Conservation (phyloP, 2,797 vertebrate species). For the Vespertilio murinus region DNA sequence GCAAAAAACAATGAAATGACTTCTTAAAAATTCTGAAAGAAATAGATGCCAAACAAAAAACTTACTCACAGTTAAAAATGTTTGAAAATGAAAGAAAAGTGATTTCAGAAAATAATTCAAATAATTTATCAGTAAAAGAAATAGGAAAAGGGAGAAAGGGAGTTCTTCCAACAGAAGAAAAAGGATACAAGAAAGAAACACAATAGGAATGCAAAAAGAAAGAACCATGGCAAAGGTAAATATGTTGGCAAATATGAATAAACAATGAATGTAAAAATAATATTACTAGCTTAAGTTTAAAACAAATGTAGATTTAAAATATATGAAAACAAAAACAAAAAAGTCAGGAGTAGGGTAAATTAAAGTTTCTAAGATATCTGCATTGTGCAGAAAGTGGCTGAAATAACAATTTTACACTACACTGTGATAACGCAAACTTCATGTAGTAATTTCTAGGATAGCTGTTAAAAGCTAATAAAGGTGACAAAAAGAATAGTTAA, state of each 20-base stretch:
- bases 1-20: not conserved
- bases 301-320: not conserved
- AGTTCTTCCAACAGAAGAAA: not conserved
- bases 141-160: not conserved
- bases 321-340: no score
- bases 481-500: slow-evolving; percentile 14
- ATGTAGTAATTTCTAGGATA: slow-evolving; percentile 20
- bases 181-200: not conserved
- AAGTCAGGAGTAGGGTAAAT: not conserved
- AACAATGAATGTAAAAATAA: not conserved
- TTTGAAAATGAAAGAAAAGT: slow-evolving; percentile 35
- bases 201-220: not conserved
- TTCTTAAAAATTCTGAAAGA: not conserved
- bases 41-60: not conserved
- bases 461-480: not conserved
- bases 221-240: not conserved
- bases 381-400: not conserved
- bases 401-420: slow-evolving; percentile 13
- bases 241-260: not conserved
- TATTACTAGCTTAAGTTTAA: not conserved
- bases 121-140: slow-evolving; percentile 42
- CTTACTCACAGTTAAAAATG: not conserved
- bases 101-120: slow-evolving; percentile 32
- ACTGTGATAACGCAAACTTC: not conserved
- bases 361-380: slow-evolving; percentile 18